Evolutionary conservation across 2,888 invertebrate species (phyloP).

Genomic region (Sinhomidia bicolor): DNA sequence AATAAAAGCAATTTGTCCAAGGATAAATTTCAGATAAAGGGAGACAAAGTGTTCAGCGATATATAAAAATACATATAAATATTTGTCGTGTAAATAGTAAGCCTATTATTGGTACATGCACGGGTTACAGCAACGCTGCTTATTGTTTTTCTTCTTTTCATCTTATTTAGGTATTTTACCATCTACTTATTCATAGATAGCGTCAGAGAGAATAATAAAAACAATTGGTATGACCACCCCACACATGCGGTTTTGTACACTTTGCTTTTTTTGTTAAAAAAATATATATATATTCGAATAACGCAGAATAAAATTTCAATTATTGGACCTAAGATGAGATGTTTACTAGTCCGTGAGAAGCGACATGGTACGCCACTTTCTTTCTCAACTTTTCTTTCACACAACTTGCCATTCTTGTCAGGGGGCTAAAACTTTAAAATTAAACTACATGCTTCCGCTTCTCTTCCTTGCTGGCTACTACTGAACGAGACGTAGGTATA

Average conservation of each 20-base stretch:
- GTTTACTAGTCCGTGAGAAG: neutral
- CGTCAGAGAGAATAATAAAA: too few relatives aligned
- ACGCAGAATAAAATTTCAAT: conserved; percentile 5
- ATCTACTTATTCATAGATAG: too few relatives aligned
- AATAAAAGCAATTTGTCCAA: neutral
- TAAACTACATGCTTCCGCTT: neutral
- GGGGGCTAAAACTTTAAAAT: conserved; percentile 10
- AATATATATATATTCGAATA: neutral
- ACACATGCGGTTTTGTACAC: neutral
- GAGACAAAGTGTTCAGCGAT: neutral
- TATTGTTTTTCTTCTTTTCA: too few relatives aligned
- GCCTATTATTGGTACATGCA: too few relatives aligned
- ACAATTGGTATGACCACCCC: too few relatives aligned
- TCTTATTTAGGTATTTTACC: too few relatives aligned
- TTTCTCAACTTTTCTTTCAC: neutral
- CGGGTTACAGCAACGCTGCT: too few relatives aligned
- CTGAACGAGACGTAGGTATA: neutral
- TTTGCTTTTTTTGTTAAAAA: too few relatives aligned
- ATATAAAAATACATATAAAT: too few relatives aligned
- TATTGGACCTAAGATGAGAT: neutral
- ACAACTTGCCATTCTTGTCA: neutral
- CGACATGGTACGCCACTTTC: conserved; percentile 25
- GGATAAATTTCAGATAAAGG: neutral
- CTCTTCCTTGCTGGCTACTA: neutral
- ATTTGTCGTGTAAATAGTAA: too few relatives aligned